Percentiles rank a stretch among this genome's conserved stretches.
phyloP scores from a whole-genome alignment of 2,888 invertebrate species.

The Pammene aurita region DNA sequence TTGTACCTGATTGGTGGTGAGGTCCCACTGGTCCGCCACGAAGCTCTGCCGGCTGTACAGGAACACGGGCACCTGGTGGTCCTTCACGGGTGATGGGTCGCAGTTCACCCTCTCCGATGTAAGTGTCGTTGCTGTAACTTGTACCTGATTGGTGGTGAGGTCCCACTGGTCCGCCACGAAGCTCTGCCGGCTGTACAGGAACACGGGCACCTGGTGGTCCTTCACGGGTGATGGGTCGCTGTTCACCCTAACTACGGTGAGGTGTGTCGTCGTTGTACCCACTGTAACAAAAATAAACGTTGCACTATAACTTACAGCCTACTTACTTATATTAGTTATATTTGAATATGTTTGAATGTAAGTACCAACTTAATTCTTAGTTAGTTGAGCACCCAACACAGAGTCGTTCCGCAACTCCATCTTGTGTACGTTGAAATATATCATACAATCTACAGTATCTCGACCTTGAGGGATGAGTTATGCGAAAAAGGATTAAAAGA shows the following conservation, averaged over 20 bases:
- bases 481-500: no score
- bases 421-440: no score
- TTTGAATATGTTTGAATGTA: no score
- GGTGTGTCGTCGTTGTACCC: constrained; percentile 88
- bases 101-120: constrained; percentile 88
- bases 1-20: no score
- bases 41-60: constrained; percentile 86
- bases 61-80: constrained; percentile 92
- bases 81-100: constrained; percentile 88
- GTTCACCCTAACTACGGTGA: constrained; percentile 88
- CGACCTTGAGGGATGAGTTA: no score
- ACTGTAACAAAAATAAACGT: constrained; percentile 69
- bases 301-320: no score
- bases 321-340: no score
- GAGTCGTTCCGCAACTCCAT: no score
- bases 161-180: constrained; percentile 90
- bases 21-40: constrained; percentile 89
- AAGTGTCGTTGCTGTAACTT: constrained; percentile 89
- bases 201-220: constrained; percentile 91
- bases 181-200: constrained; percentile 86
- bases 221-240: constrained; percentile 88
- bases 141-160: no score
- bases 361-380: no score
- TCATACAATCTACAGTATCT: no score
- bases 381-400: no score